phyloP scores from a whole-genome alignment of 2,797 vertebrate genomes.

The Molothrus aeneus region DNA sequence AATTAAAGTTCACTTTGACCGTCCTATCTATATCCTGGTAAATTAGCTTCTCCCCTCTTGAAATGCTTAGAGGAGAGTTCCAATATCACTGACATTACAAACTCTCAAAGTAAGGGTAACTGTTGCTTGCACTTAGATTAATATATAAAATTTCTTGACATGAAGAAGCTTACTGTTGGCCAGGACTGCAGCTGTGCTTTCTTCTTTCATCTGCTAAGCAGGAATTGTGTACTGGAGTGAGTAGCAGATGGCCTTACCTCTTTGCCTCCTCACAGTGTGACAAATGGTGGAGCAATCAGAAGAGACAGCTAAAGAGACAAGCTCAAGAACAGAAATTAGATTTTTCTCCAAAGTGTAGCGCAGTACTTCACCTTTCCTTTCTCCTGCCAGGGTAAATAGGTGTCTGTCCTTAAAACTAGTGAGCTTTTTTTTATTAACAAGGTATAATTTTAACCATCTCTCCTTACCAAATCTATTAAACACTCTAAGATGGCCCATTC shows the following conservation, averaged over 20 bases:
- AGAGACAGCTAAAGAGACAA: background rate
- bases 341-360: background rate
- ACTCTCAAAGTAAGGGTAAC: background rate
- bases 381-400: background rate
- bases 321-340: background rate
- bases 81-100: background rate
- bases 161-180: background rate
- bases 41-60: slow-evolving; percentile 48
- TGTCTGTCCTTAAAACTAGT: background rate
- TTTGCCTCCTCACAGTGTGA: background rate
- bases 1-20: slow-evolving; percentile 41
- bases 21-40: background rate
- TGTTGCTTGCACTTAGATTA: background rate
- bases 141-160: background rate
- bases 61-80: background rate
- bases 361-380: background rate
- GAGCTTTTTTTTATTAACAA: background rate
- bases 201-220: background rate
- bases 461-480: background rate
- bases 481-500: background rate
- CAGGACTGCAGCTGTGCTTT: background rate
- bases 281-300: background rate
- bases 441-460: background rate
- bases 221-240: background rate
- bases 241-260: background rate